These are phyloP conservation scores for Galbula dea DNA, from an alignment of 2,113 vertebrate genomes.

Conservation along the genomic window DNA sequence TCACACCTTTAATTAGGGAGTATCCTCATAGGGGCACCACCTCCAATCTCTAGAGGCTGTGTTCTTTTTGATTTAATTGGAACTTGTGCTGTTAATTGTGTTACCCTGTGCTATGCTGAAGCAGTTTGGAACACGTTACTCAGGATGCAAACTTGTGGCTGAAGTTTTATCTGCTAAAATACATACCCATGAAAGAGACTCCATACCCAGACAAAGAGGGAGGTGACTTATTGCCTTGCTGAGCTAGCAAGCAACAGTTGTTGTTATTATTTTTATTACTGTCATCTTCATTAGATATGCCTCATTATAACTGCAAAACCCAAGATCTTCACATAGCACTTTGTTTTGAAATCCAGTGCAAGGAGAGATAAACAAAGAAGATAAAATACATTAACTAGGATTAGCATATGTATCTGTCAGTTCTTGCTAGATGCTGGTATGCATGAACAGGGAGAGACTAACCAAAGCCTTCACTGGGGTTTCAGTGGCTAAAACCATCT, in stretches of 20 bases:
- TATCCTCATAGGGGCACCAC: neutral
- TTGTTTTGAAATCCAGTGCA: conserved; percentile 28
- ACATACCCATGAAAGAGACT: neutral
- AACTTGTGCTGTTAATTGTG: neutral
- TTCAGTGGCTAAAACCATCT: neutral
- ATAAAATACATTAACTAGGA: neutral
- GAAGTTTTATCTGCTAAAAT: neutral
- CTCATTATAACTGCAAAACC: neutral
- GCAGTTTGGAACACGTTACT: neutral
- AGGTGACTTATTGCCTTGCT: neutral
- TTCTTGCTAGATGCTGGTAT: neutral
- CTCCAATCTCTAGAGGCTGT: neutral
- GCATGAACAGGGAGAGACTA: neutral
- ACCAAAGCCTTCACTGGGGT: neutral
- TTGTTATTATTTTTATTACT: conserved; percentile 12
- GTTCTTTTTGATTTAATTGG: conserved; percentile 6
- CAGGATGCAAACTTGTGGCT: conserved; percentile 26
- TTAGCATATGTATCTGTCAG: neutral
- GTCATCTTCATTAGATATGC: conserved; percentile 3
- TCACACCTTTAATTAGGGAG: conserved; percentile 36
- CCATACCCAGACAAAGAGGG: neutral
- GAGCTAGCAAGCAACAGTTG: conserved; percentile 19
- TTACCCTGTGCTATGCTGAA: neutral
- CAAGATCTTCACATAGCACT: neutral
- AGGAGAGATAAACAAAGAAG: neutral